phyloP scores from a whole-genome alignment of 2,888 invertebrate genomes.

The Tachina grossa region DNA sequence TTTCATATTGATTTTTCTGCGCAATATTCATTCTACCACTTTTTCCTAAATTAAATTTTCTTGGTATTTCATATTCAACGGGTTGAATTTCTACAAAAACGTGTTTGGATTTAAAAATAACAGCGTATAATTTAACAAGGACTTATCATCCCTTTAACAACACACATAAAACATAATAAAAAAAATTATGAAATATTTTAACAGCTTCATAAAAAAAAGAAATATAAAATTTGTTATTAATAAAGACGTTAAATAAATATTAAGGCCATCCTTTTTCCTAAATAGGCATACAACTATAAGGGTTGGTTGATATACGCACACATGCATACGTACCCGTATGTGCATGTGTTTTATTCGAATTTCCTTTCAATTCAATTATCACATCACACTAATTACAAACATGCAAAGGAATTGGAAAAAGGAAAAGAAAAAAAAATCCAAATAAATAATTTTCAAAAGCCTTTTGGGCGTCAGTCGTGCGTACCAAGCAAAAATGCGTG shows the following conservation, averaged over 20 bases:
- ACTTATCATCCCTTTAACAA: background rate
- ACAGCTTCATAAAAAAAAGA: slow-evolving; percentile 30
- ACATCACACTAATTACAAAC: slow-evolving; percentile 54
- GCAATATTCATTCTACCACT: no score
- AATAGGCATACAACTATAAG: background rate
- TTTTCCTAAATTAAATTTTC: background rate
- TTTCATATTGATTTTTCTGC: no score
- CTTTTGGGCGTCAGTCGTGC: slow-evolving; percentile 64
- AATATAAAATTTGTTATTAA: slow-evolving; percentile 13
- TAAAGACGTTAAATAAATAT: slow-evolving; percentile 49
- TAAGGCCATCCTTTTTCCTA: slow-evolving; percentile 9
- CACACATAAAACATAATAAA: background rate
- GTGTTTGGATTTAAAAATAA: background rate
- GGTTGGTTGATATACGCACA: background rate
- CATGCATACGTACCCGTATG: no score
- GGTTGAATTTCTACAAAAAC: background rate
- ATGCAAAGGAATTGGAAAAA: slow-evolving; percentile 29
- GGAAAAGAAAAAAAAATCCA: background rate
- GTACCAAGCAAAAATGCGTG: slow-evolving; percentile 56
- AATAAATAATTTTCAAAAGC: slow-evolving; percentile 28
- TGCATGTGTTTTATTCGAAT: slow-evolving; percentile 24
- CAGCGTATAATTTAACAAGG: background rate
- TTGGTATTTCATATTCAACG: background rate
- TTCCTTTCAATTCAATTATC: slow-evolving; percentile 63
- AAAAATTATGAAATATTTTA: slow-evolving; percentile 10